A percentile compares a stretch with the other conserved stretches of the same genome.
phyloP scores from a whole-genome alignment of 2,113 vertebrate species.

The Myotis brandtii region DNA sequence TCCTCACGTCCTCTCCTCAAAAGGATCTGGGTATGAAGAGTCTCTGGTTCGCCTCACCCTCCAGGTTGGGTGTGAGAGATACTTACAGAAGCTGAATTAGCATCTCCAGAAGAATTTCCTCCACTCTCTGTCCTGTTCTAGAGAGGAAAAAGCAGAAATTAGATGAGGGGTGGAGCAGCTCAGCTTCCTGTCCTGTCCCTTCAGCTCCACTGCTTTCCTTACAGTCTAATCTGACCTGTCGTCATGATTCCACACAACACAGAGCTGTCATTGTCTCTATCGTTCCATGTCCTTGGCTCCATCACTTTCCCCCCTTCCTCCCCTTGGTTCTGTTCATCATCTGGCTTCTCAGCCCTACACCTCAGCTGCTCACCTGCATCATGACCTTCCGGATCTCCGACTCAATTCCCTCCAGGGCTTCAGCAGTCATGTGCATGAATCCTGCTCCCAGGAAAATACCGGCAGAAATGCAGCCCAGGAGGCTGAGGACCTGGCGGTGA shows the following conservation, averaged over 20 bases:
- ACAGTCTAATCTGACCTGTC: neutral
- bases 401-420: conserved; percentile 79
- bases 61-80: neutral
- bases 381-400: conserved; percentile 68
- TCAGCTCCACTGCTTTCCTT: neutral
- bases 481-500: conserved; percentile 74
- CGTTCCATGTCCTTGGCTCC: neutral
- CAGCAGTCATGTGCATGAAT: conserved; percentile 82
- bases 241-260: neutral
- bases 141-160: neutral
- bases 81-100: conserved; percentile 41
- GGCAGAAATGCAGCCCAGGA: conserved; percentile 80
- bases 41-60: neutral
- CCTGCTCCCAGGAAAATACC: conserved; percentile 84
- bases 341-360: neutral
- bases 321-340: neutral
- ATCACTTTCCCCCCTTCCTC: neutral
- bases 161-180: neutral
- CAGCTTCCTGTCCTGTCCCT: neutral
- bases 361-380: conserved; percentile 67
- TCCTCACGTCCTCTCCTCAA: neutral
- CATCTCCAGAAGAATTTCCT: conserved; percentile 9
- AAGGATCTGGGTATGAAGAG: neutral
- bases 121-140: conserved; percentile 65
- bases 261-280: neutral